Conservation (phyloP, 2,113 vertebrate species). For the Anolis sagrei region DNA sequence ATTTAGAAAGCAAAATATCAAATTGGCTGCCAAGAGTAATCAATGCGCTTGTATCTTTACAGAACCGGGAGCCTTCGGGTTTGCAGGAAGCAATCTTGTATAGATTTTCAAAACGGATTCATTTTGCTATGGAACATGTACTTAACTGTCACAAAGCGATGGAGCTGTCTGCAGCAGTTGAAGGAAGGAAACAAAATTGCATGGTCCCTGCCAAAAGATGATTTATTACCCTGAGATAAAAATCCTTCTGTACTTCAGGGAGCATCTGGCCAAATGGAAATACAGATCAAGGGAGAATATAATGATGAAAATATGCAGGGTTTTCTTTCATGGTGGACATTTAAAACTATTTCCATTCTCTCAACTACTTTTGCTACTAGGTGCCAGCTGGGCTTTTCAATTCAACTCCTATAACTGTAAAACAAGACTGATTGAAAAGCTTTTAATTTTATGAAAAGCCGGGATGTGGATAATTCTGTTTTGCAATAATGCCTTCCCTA, state of each 20-base stretch:
- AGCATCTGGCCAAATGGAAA: constrained; percentile 31
- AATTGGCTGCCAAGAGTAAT: constrained; percentile 15
- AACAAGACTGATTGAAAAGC: constrained; percentile 1
- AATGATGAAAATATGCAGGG: neutral
- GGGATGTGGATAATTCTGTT: neutral
- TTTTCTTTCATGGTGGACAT: neutral
- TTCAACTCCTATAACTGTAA: neutral
- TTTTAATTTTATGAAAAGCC: neutral
- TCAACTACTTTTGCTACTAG: neutral
- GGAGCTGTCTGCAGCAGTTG: neutral
- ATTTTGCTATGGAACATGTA: constrained; percentile 14
- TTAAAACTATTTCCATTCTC: neutral
- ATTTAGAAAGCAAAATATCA: constrained; percentile 18
- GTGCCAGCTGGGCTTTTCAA: neutral
- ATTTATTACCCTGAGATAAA: constrained; percentile 44
- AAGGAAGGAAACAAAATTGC: constrained; percentile 31
- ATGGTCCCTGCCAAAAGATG: constrained; percentile 31
- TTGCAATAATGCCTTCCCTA: neutral
- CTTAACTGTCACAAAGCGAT: constrained; percentile 19
- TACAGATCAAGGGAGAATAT: constrained; percentile 32
- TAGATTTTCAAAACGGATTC: constrained; percentile 26
- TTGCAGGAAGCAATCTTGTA: constrained; percentile 19
- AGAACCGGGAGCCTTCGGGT: constrained; percentile 9
- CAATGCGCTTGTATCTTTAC: constrained; percentile 16
- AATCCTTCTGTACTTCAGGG: constrained; percentile 33